Evolutionary conservation across 2,888 invertebrate species (phyloP).

Genomic region (Mythimna ferrago): DNA sequence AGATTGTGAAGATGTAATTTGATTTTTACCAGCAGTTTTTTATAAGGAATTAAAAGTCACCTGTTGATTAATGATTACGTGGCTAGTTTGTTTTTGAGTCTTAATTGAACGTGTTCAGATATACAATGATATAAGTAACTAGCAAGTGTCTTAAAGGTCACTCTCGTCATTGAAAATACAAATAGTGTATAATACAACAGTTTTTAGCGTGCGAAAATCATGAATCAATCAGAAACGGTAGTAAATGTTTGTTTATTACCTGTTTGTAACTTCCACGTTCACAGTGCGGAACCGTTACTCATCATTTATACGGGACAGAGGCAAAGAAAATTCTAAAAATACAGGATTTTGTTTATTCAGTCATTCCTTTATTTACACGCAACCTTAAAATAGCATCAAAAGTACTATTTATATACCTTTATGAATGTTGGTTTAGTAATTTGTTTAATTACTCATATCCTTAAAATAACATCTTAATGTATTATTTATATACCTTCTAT

Average conservation of each 20-base stretch:
- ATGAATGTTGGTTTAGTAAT: neutral
- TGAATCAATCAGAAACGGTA: constrained; percentile 36
- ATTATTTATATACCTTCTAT: constrained; percentile 9
- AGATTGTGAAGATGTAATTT: neutral
- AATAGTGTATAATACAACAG: constrained; percentile 9
- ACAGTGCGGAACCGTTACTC: constrained; percentile 30
- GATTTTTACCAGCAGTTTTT: neutral
- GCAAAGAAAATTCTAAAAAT: constrained; percentile 4
- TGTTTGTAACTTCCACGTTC: constrained; percentile 30
- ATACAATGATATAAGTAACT: neutral
- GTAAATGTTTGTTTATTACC: constrained; percentile 38
- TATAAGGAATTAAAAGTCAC: neutral
- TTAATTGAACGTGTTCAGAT: neutral
- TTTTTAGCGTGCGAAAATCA: constrained; percentile 27
- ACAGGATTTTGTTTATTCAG: constrained; percentile 32
- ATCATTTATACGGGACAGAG: constrained; percentile 17
- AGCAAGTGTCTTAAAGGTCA: neutral
- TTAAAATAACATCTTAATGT: constrained; percentile 14
- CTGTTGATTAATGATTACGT: constrained; percentile 3
- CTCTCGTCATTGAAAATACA: constrained; percentile 8
- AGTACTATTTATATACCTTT: constrained; percentile 10
- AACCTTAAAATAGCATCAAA: constrained; percentile 11
- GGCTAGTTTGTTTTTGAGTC: neutral
- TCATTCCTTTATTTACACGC: constrained; percentile 4
- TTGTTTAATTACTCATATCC: neutral